These are phyloP conservation scores for Hypsopygia costalis DNA, from an alignment of 2,888 invertebrate species.

Conservation along the genomic window DNA sequence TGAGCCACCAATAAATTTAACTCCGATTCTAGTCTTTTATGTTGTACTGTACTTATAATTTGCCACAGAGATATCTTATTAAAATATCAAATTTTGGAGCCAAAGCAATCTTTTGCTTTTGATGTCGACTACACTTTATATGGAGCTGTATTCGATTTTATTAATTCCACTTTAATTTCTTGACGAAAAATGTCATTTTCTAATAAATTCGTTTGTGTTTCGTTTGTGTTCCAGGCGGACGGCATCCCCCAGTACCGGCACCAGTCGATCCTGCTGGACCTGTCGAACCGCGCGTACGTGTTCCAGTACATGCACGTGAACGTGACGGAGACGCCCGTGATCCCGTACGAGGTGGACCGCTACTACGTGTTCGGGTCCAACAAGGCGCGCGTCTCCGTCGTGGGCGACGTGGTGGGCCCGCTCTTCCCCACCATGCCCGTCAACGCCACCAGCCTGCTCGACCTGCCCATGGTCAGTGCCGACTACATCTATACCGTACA, in stretches of 20 bases:
- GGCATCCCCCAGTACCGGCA: conserved; percentile 95
- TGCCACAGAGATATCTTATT: too few species aligned
- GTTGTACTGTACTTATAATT: too few species aligned
- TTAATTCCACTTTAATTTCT: too few species aligned
- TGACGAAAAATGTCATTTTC: too few species aligned
- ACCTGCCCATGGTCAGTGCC: conserved; percentile 86
- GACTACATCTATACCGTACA: too few species aligned
- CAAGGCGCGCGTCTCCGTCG: conserved; percentile 88
- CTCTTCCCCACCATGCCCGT: conserved; percentile 96
- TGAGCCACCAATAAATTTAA: too few species aligned
- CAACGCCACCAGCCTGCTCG: conserved; percentile 89
- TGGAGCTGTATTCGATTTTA: too few species aligned
- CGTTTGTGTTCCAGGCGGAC: conserved; percentile 82
- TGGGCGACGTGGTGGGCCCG: conserved; percentile 96
- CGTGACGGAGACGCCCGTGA: conserved; percentile 95
- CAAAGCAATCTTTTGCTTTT: too few species aligned
- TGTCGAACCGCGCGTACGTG: conserved; percentile 94
- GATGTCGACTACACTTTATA: too few species aligned
- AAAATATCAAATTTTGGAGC: too few species aligned
- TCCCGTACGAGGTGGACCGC: conserved; percentile 90
- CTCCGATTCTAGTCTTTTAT: too few species aligned
- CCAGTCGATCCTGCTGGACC: conserved; percentile 94
- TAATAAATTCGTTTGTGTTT: neutral
- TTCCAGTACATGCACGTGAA: conserved; percentile 98
- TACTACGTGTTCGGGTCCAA: conserved; percentile 98